Conservation (phyloP, 2,797 vertebrate genomes). For the Valencia hispanica region DNA sequence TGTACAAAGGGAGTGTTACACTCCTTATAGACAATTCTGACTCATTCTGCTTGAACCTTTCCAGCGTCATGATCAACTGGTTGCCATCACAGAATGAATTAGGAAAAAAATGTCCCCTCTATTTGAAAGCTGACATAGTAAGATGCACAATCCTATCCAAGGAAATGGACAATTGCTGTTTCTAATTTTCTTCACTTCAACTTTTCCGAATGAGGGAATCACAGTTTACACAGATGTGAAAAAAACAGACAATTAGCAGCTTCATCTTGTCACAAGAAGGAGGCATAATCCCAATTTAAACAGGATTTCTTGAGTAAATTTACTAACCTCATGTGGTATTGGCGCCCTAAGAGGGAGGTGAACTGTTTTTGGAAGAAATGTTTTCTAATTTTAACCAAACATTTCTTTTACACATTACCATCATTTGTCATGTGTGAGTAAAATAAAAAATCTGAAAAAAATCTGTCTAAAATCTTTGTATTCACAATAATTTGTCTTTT, state of each 20-base stretch:
- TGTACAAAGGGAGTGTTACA: not conserved
- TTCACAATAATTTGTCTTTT: not conserved
- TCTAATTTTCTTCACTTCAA: not conserved
- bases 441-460: not conserved
- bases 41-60: slow-evolving; percentile 37
- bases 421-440: not conserved
- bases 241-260: not conserved
- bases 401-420: not conserved
- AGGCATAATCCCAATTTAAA: not conserved
- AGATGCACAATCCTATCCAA: slow-evolving; percentile 10
- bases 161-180: slow-evolving; percentile 8
- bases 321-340: not conserved
- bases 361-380: too few relatives aligned
- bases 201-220: slow-evolving; percentile 10
- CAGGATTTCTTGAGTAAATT: not conserved
- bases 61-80: slow-evolving; percentile 16
- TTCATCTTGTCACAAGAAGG: not conserved
- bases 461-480: not conserved
- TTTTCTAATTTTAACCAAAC: too few relatives aligned
- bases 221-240: not conserved
- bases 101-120: slow-evolving; percentile 22
- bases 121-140: slow-evolving; percentile 21
- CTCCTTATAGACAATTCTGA: slow-evolving; percentile 15
- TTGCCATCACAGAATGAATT: slow-evolving; percentile 20
- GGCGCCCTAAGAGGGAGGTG: too few relatives aligned